phyloP scores from a whole-genome alignment of 2,113 vertebrate genomes.

The Cygnus atratus region DNA sequence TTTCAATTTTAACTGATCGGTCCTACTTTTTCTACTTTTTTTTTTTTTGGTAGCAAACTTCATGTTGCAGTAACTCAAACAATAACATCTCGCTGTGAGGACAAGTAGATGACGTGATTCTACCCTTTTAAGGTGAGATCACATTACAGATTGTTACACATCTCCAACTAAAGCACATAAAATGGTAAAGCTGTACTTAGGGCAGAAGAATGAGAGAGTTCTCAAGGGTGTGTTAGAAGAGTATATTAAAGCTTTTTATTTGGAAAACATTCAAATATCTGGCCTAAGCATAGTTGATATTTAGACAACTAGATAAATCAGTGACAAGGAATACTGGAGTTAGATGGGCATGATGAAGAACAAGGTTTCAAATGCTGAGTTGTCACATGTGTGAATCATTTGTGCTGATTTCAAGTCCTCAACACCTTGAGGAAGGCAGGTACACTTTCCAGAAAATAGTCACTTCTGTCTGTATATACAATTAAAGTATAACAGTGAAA shows the following conservation, averaged over 20 bases:
- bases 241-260: neutral
- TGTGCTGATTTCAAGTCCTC: neutral
- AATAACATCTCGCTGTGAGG: neutral
- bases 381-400: neutral
- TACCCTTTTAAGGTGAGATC: neutral
- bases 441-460: neutral
- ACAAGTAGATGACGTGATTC: neutral
- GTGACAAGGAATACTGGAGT: neutral
- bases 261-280: neutral
- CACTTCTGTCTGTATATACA: neutral
- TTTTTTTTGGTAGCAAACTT: neutral
- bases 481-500: neutral
- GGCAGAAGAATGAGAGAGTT: neutral
- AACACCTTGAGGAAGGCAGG: neutral
- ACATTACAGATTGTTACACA: neutral
- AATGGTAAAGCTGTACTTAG: neutral
- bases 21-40: neutral
- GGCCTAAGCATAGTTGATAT: neutral
- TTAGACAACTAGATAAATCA: neutral
- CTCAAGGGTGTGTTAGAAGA: neutral
- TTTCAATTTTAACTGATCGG: neutral
- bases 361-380: neutral
- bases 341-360: neutral
- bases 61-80: rapidly evolving
- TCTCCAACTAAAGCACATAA: neutral